Conservation (phyloP, 2,113 vertebrate genomes). For the Antechinus flavipes region DNA sequence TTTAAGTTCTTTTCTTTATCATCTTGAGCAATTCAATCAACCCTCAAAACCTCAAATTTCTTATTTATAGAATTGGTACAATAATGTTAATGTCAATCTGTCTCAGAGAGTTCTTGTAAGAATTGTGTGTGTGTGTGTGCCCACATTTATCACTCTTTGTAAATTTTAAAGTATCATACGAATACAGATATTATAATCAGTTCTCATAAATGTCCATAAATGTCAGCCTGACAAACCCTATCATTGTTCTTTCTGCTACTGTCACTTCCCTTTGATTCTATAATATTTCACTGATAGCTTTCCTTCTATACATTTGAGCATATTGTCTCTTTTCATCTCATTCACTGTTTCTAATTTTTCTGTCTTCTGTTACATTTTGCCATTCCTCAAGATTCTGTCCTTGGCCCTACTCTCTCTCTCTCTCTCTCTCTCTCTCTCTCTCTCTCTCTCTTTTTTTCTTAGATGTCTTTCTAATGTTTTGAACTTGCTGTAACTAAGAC, state of each 20-base stretch:
- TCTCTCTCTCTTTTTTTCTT: not conserved
- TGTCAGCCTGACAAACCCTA: not conserved
- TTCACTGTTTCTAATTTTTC: not conserved
- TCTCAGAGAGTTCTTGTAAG: not conserved
- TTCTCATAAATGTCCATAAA: not conserved
- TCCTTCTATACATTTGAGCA: not conserved
- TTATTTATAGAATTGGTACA: not conserved
- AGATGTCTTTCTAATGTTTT: not conserved
- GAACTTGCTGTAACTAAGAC: not conserved
- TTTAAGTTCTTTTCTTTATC: not conserved
- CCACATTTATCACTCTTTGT: not conserved
- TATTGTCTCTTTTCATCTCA: not conserved
- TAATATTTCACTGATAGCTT: not conserved
- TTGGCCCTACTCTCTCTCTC: not conserved
- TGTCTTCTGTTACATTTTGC: not conserved
- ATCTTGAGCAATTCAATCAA: not conserved
- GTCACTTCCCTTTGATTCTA: not conserved
- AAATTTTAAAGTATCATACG: not conserved
- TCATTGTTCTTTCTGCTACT: not conserved
- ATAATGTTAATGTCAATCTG: not conserved
- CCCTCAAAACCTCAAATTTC: not conserved
- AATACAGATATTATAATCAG: not conserved
- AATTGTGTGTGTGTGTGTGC: not conserved
- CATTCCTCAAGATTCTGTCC: not conserved
- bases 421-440: not conserved